A percentile compares a stretch with the other conserved stretches of the same genome.
phyloP scores from a whole-genome alignment of 2,888 invertebrate species.

The Nomada goodeniana region DNA sequence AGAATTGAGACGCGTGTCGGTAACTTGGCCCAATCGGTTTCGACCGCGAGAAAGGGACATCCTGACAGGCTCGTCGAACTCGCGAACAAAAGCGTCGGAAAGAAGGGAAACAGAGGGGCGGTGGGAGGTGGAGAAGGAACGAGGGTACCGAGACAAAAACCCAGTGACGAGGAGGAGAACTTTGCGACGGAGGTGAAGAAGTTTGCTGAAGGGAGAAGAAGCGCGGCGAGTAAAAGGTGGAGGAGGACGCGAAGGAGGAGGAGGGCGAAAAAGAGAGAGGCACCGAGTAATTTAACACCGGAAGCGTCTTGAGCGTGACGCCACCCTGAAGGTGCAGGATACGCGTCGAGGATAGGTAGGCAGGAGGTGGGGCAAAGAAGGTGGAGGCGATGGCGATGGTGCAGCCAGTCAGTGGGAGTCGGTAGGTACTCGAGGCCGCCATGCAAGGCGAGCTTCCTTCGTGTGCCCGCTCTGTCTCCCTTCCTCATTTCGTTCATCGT shows the following conservation, averaged over 20 bases:
- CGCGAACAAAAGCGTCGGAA: slow-evolving; percentile 39
- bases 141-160: slow-evolving; percentile 19
- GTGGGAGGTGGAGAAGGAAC: too few species aligned
- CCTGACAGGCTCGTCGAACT: slow-evolving; percentile 26
- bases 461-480: slow-evolving; percentile 65
- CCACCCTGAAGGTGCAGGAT: slow-evolving; percentile 84
- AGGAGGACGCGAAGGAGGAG: slow-evolving; percentile 40
- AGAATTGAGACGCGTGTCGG: too few species aligned
- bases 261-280: slow-evolving; percentile 67
- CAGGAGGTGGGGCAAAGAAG: slow-evolving; percentile 71
- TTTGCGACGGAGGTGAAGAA: slow-evolving; percentile 50
- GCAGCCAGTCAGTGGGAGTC: slow-evolving; percentile 74
- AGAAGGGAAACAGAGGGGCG: background rate
- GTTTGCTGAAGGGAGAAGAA: slow-evolving; percentile 43
- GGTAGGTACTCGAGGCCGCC: slow-evolving; percentile 79
- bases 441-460: slow-evolving; percentile 75
- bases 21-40: background rate
- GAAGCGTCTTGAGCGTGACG: slow-evolving; percentile 84
- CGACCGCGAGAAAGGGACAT: background rate
- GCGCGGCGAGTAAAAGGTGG: slow-evolving; percentile 23
- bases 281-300: slow-evolving; percentile 83
- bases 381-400: slow-evolving; percentile 74
- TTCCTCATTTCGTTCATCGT: slow-evolving; percentile 26
- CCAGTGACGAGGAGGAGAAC: slow-evolving; percentile 20
- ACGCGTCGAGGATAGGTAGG: slow-evolving; percentile 77